Evolutionary conservation across 2,797 vertebrate species (phyloP), one percentile per base, ranked within the genome.

Genomic region (Tolypeutes matacus): DNA sequence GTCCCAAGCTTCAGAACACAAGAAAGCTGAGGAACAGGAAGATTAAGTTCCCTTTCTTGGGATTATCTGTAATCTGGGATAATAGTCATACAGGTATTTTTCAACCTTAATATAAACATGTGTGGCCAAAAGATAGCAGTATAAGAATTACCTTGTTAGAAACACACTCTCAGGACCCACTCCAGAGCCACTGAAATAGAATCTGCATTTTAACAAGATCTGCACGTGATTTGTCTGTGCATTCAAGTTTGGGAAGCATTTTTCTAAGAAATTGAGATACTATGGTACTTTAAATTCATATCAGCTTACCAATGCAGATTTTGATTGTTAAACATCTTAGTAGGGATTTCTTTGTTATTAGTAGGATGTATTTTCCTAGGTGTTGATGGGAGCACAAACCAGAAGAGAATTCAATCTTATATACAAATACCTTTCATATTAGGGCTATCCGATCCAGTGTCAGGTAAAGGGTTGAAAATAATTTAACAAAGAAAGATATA

Each of bases 231-330:
- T 82, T 29, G 3, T 53, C 56, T 25, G 1, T 76, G 10, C 2
- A 25, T 51, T 93, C 46, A 89, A 83, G 15, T 87, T 49, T 83
- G 77, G 84, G 65, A 95, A 84, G 73, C 29, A 92, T 58, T 51
- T 77, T 89, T 76, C 58, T 92, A 78, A 90, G 49, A 72, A 89
- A 80, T 10, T 62, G 11, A 69, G 31, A 49, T 67, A 46, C 23
- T 17, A 15, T 72, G 15, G 6, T 84, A 73, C 51, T 73, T 94
- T 65, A 31, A 82, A 11, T 77, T 18, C 51, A 36, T 36, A 77
- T 88, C 25, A 62, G 46, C 46, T 85, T 42, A 82, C 18, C 77
- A 53, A 65, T 36, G 11, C 67, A 39, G 17, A 65, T 91, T 86
- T 49, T 51, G 46, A 69, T 18, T 29, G 31, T 69, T 91, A 56